Evolutionary conservation across 1,140 invertebrate species (phyloP).

Genomic region (Drosophila sulfurigaster): DNA sequence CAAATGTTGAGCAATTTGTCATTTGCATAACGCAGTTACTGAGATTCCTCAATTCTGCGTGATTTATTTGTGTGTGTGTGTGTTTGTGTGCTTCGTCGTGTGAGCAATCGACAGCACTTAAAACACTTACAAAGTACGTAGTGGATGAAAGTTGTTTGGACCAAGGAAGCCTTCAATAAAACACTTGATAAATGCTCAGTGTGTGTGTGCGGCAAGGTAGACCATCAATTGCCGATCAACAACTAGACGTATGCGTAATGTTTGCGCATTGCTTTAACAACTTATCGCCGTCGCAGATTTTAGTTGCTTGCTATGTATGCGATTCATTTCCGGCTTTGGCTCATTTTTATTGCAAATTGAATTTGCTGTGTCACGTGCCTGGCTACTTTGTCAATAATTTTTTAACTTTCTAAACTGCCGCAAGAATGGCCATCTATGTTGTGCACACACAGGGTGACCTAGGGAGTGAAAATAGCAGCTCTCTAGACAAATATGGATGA

Average conservation of each 20-base stretch:
- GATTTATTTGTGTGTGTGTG: neutral
- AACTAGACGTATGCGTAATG: conserved; percentile 18
- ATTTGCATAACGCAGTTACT: conserved; percentile 66
- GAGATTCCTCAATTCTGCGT: conserved; percentile 39
- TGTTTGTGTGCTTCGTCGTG: neutral
- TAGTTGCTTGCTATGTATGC: neutral
- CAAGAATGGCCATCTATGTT: conserved; percentile 24
- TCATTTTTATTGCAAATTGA: conserved; percentile 78
- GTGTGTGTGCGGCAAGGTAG: neutral
- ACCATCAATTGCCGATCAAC: conserved; percentile 4
- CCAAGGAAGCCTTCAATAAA: conserved; percentile 8
- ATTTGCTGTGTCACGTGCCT: conserved; percentile 73
- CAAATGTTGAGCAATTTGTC: conserved; percentile 60
- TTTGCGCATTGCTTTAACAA: neutral
- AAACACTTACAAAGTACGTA: conserved; percentile 14
- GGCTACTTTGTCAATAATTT: conserved; percentile 73
- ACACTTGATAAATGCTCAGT: neutral
- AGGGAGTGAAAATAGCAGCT: neutral
- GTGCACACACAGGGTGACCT: conserved; percentile 49
- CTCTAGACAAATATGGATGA: too few relatives aligned
- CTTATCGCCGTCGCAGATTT: neutral
- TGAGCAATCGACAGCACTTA: conserved; percentile 25
- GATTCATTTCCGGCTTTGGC: conserved; percentile 5
- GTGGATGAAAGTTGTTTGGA: neutral
- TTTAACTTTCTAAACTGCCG: conserved; percentile 57